Base-by-base conservation (phyloP, 2,113 vertebrate genomes). In the Panthera tigris region DNA sequence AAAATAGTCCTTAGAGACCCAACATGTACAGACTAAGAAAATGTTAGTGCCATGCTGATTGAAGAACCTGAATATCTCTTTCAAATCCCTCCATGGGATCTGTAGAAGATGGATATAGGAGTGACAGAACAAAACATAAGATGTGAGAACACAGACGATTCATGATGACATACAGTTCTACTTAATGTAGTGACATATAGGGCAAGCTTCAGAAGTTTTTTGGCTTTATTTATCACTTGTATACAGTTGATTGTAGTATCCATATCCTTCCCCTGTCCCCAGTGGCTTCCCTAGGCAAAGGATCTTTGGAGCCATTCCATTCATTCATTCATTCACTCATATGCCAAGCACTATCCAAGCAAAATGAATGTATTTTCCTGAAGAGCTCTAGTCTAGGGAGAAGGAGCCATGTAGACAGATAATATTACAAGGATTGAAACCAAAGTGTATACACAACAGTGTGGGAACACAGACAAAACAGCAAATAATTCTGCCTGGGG, bases 341-440 rank as follows among this genome's bases (percentile, higher is more conserved):
- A 71, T 79, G 61, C 27, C 45, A 96, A 96, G 25, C 36, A 61
- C 71, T 94, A 14, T 41, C 33, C 16, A 81, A 78, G 36, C 41
- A 88, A 94, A 94, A 83, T 61, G 96, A 73, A 73, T 31, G 33
- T 3, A 71, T 69, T 93, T 94, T 76, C 52, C 74, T 88, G 7
- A 90, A 81, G 50, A 88, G 23, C 13, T 83, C 48, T 74, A 45
- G 82, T 73, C 12, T 92, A 84, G 18, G 55, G 45, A 94, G 29
- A 97, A 90, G 91, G 21, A 71, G 27, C 87, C 78, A 87, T 15
- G 14, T 76, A 78, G 55, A 69, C 18, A 88, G 25, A 89, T 69
- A 93, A 19, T 92, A 94, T 68, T 50, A 80, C 6, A 92, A n/a
- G 18, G 21, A 89, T 94, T 82, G 79, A 96, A 95, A 66, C 41